Base-by-base conservation (phyloP, 2,888 invertebrate species). In the Trissolcus japonicus region DNA sequence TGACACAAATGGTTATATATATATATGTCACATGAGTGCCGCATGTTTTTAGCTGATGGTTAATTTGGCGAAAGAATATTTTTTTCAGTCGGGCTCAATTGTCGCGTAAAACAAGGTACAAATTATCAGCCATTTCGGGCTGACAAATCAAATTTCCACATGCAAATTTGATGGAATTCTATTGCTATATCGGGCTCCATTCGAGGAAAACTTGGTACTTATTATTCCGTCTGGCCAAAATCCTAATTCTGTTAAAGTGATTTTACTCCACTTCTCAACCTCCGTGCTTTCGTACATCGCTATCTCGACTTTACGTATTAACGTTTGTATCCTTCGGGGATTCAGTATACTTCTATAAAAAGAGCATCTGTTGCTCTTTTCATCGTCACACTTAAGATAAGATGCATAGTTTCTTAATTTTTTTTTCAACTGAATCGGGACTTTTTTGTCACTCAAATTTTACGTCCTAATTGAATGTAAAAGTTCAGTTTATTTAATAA, bases 181-280 rank as follows among this genome's bases (percentile, higher is more conserved):
- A 71, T 74, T 50, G 69, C 69, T 48, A 69, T 78, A 74, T 74
- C 62, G 43, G 60, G 46, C 41, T 41, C 59, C 65, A 41, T 50
- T 9, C 1, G 61, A 61, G 73, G 29, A 78, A 69, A 50, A 65
- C 50, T 62, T 40, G n/a, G 54, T 57, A 48, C 65, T 69, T 57
- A 78, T 78, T 74, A 69, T 65, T 66, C 68, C 66, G 72, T 74
- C 66, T 66, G 66, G 59, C 65, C 69, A 68, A 78, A 78, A 74
- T 74, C 78, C 78, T 78, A 69, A 78, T 78, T 78, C 78, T 62
- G 74, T 78, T 78, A 78, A 60, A 63, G 66, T 61, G 73, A 61
- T 65, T 67, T 61, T 54, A 19, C 63, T 71, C 51, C 51, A 25
- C 56, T 62, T 57, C 51, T 59, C 72, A 46, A 43, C 59, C 25